Base-by-base conservation (phyloP, 2,888 invertebrate species). In the Lasioglossum villosulum region DNA sequence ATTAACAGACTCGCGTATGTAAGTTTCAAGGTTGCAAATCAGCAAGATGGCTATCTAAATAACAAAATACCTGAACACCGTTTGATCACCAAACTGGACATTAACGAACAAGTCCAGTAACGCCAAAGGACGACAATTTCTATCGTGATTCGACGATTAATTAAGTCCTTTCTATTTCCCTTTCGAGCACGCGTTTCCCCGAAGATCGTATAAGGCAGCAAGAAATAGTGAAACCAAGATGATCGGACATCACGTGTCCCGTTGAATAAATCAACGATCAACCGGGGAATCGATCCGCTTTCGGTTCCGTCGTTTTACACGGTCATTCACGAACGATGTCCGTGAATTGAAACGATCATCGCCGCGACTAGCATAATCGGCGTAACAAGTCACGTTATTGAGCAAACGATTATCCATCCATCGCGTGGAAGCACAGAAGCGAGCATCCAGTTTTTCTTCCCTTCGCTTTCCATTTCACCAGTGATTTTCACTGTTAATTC, bases 401-500 rank as follows among this genome's bases (percentile, higher is more conserved):
- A 1, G 10, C 27, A 48, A 10, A n/a, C n/a, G 34, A 37, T 48
- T 66, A 48, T 39, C n/a, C n/a, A 30, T 48, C 48, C 42, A 45
- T 73, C 71, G 39, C 42, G 48, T 56, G 12, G 16, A 16, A 52
- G 14, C 27, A 12, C 30, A 71, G 59, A 73, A 16, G 14, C n/a
- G 52, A 48, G 34, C 59, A 30, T 1, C 30, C 3, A 10, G 70
- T 48, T 74, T 71, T 70, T 59, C 63, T 34, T 23, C n/a, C 27
- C 39, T 75, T 23, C 30, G 76, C 87, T 90, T 84, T 89, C 87
- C 71, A 86, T 84, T 87, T 83, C 80, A 76, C 81, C 23, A 75
- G 1, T 37, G 52, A 86, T 89, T 92, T 90, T 90, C 89, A 84
- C 88, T 42, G 73, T 82, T 90, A 89, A 90, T 87, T 88, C 68